Evolutionary conservation across 2,113 vertebrate species (phyloP).

Genomic region (Trachemys scripta): DNA sequence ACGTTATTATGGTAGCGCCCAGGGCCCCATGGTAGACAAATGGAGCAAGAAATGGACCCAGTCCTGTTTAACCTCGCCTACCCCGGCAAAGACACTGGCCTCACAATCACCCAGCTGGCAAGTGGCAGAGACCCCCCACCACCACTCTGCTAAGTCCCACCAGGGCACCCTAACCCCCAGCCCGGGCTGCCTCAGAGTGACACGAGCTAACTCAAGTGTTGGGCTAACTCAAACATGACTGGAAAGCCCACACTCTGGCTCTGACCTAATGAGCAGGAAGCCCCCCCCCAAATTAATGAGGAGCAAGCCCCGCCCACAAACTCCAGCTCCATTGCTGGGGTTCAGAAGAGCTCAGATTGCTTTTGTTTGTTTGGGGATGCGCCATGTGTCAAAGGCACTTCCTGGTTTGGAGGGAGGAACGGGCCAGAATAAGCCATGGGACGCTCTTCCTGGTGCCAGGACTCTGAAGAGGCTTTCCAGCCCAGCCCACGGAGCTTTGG

Average conservation of each 20-base stretch:
- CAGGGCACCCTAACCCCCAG: neutral
- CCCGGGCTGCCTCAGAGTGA: fast-evolving
- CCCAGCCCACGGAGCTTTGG: neutral
- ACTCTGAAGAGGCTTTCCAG: neutral
- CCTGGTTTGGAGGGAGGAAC: too few relatives aligned
- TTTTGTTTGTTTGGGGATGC: neutral
- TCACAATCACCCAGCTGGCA: neutral
- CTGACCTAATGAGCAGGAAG: neutral
- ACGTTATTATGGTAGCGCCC: neutral
- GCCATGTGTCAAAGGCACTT: neutral
- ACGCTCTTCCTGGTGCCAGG: neutral
- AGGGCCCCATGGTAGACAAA: neutral
- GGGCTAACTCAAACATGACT: neutral
- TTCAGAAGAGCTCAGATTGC: neutral
- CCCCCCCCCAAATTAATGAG: too few relatives aligned
- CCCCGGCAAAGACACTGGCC: neutral
- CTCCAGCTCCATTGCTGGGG: neutral
- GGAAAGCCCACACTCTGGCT: neutral
- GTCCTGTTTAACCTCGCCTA: neutral
- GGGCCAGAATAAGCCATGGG: too few relatives aligned
- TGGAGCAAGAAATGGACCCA: neutral
- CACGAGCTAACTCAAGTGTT: neutral
- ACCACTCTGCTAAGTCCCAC: neutral
- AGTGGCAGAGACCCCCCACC: neutral
- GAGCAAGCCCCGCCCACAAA: neutral